Conservation (phyloP, 53 echinoderm and acorn worm species). For the Luidia sarsii region DNA sequence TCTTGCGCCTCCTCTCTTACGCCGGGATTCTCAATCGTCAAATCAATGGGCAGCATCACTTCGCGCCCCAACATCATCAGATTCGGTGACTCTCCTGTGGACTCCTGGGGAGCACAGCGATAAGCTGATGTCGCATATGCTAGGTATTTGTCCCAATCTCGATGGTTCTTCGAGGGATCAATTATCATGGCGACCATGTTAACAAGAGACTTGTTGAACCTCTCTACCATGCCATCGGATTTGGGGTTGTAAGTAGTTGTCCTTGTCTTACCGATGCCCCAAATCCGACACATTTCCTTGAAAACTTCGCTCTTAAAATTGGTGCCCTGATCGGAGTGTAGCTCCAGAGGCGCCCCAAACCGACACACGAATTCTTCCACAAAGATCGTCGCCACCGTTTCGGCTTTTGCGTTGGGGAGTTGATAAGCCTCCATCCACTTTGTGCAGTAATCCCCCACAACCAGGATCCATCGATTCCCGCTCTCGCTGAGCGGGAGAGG, state of each 20-base stretch:
- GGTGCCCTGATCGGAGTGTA: slow-evolving; percentile 49
- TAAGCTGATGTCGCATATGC: background rate
- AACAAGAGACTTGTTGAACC: slow-evolving; percentile 39
- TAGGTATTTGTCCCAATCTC: slow-evolving; percentile 9
- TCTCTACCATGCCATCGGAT: slow-evolving; percentile 42
- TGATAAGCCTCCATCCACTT: too few species aligned
- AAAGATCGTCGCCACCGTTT: too few species aligned
- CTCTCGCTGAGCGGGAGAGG: slow-evolving; percentile 41
- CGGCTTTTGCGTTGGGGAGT: too few species aligned
- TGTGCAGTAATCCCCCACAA: too few species aligned
- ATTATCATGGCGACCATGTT: slow-evolving; percentile 27
- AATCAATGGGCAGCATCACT: slow-evolving; percentile 1
- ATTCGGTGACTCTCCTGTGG: slow-evolving; percentile 8
- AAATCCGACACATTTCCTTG: slow-evolving; percentile 6
- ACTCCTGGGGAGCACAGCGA: slow-evolving; percentile 5
- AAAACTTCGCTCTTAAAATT: slow-evolving; percentile 44
- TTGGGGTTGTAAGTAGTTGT: slow-evolving; percentile 37
- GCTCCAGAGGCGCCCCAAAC: slow-evolving; percentile 47
- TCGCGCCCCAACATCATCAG: slow-evolving; percentile 6
- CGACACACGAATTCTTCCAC: slow-evolving; percentile 60
- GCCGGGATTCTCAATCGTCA: background rate
- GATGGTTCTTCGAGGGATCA: background rate
- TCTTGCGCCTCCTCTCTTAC: background rate
- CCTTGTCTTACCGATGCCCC: slow-evolving; percentile 18
- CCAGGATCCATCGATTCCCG: too few species aligned